Conservation (phyloP, 2,113 vertebrate species). For the Trogon melanurus region DNA sequence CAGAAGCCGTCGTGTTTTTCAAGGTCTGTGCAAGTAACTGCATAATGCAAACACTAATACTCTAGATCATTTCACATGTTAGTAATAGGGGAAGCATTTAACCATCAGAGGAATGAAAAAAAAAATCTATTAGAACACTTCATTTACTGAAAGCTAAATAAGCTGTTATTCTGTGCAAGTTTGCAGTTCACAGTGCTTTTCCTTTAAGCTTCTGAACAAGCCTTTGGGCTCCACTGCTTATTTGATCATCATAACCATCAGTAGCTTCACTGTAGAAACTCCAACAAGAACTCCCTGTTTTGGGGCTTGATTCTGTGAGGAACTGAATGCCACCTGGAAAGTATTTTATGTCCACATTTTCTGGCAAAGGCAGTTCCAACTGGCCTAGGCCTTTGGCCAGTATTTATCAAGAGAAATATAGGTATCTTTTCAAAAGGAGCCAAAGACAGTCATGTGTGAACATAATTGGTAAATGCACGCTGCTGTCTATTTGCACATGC, state of each 20-base stretch:
- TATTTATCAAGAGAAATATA: slow-evolving; percentile 39
- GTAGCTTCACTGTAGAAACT: slow-evolving; percentile 54
- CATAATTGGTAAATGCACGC: neutral
- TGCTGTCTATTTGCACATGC: slow-evolving; percentile 18
- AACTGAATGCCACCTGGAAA: slow-evolving; percentile 37
- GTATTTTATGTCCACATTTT: slow-evolving; percentile 1
- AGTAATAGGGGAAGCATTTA: slow-evolving; percentile 54
- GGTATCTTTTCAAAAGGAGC: slow-evolving; percentile 27
- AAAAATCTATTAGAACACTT: slow-evolving; percentile 43
- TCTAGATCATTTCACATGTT: slow-evolving; percentile 31
- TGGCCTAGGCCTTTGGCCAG: slow-evolving; percentile 20
- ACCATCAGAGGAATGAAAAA: slow-evolving; percentile 6
- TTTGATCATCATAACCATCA: slow-evolving; percentile 46
- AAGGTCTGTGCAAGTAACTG: slow-evolving; percentile 27
- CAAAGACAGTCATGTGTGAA: neutral
- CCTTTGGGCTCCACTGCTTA: slow-evolving; percentile 22
- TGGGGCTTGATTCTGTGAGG: neutral
- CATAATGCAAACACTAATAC: slow-evolving; percentile 33
- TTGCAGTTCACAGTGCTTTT: slow-evolving; percentile 41
- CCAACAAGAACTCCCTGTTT: slow-evolving; percentile 58
- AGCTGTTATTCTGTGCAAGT: slow-evolving; percentile 35
- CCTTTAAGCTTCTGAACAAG: slow-evolving; percentile 36
- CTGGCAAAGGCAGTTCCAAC: slow-evolving; percentile 2
- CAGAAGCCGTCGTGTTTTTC: slow-evolving; percentile 21
- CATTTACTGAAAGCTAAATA: slow-evolving; percentile 64